These are phyloP conservation scores for Corythornis leucogaster DNA, from an alignment of 2,797 vertebrate genomes.

Conservation along the genomic window DNA sequence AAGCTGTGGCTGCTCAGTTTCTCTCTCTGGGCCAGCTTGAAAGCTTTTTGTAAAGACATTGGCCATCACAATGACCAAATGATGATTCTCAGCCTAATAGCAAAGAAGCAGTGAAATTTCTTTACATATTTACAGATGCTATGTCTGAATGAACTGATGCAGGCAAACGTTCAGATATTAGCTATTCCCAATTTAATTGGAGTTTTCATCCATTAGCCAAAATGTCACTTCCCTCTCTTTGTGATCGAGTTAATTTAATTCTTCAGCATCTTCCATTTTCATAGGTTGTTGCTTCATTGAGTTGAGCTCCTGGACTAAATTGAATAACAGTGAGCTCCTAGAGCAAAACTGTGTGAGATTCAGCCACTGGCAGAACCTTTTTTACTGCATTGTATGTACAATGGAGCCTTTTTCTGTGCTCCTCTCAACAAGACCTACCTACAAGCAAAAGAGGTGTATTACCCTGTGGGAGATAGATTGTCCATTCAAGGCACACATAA, in stretches of 20 bases:
- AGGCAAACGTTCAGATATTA: background rate
- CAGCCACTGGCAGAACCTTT: background rate
- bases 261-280: constrained; percentile 48
- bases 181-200: constrained; percentile 32
- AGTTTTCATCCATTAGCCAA: constrained; percentile 44
- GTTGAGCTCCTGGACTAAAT: background rate
- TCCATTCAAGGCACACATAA: background rate
- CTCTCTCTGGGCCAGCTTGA: background rate
- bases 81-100: background rate
- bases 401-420: background rate
- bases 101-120: background rate
- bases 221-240: constrained; percentile 48
- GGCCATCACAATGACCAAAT: background rate
- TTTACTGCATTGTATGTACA: background rate
- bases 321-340: background rate
- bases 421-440: background rate
- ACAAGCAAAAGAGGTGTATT: background rate
- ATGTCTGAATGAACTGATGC: background rate
- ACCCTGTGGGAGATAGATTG: background rate
- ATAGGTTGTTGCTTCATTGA: constrained; percentile 49
- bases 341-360: background rate
- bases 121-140: background rate
- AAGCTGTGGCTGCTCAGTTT: background rate
- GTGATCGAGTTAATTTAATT: constrained; percentile 45
- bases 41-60: background rate